phyloP scores from a whole-genome alignment of 2,888 invertebrate genomes.

The Heliconius aoede region DNA sequence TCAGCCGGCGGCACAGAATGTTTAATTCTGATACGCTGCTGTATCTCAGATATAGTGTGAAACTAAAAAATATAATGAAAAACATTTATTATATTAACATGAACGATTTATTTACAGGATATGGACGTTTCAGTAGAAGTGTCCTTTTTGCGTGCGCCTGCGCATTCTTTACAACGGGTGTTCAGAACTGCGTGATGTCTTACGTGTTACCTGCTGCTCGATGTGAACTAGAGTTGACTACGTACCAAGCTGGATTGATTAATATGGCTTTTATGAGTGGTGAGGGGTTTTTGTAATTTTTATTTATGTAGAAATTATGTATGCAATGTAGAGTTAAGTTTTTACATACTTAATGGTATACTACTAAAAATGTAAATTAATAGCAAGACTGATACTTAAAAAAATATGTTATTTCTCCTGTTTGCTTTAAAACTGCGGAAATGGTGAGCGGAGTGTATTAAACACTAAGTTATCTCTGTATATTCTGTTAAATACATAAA shows the following conservation, averaged over 20 bases:
- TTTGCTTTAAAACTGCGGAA: too few relatives aligned
- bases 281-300: background rate
- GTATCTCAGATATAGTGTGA: background rate
- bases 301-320: background rate
- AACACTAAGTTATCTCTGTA: background rate
- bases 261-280: constrained; percentile 87
- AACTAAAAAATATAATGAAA: background rate
- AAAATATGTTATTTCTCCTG: too few relatives aligned
- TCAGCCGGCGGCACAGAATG: background rate
- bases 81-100: too few relatives aligned
- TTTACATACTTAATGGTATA: too few relatives aligned
- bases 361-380: too few relatives aligned
- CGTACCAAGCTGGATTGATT: constrained; percentile 87
- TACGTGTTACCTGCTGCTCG: constrained; percentile 89
- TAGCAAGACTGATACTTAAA: too few relatives aligned
- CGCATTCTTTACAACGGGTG: constrained; percentile 85
- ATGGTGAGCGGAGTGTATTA: background rate
- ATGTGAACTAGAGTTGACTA: constrained; percentile 87
- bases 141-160: constrained; percentile 86
- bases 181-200: constrained; percentile 87
- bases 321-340: too few relatives aligned
- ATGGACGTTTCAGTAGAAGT: constrained; percentile 87
- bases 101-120: constrained; percentile 76
- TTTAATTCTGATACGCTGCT: background rate
- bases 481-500: background rate